These are phyloP conservation scores for Notocelia uddmanniana DNA, from an alignment of 2,888 invertebrate species.

Conservation along the genomic window DNA sequence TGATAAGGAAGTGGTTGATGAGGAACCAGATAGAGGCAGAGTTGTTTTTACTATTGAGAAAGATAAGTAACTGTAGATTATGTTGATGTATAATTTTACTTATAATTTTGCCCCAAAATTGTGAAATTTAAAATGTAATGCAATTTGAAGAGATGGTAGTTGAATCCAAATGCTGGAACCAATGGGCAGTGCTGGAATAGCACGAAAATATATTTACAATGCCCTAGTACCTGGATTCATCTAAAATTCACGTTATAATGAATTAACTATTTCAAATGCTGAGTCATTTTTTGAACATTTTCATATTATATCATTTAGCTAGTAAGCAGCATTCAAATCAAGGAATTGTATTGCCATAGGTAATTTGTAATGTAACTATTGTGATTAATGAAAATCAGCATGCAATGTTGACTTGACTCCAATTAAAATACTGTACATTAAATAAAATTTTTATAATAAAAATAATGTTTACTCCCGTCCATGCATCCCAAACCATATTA, in stretches of 20 bases:
- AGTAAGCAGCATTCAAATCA: not conserved
- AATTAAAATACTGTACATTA: not conserved
- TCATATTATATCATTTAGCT: too few relatives aligned
- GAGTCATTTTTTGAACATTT: too few relatives aligned
- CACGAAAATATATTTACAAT: too few relatives aligned
- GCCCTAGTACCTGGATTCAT: too few relatives aligned
- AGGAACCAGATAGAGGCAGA: constrained; percentile 84
- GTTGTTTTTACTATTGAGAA: constrained; percentile 83
- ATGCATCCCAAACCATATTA: not conserved
- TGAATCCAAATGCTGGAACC: too few relatives aligned
- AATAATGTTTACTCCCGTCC: not conserved
- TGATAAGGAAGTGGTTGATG: constrained; percentile 85
- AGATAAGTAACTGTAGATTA: constrained; percentile 50
- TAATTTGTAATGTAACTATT: not conserved
- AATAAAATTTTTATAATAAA: not conserved
- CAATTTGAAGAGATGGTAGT: too few relatives aligned
- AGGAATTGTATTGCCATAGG: too few relatives aligned
- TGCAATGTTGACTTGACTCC: not conserved
- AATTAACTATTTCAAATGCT: too few relatives aligned
- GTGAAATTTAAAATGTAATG: too few relatives aligned
- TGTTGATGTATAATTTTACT: not conserved
- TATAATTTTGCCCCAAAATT: too few relatives aligned
- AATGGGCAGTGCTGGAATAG: too few relatives aligned
- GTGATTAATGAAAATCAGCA: constrained; percentile 4
- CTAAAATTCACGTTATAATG: too few relatives aligned